phyloP scores from a whole-genome alignment of 2,888 invertebrate genomes.

The Micropterix aruncella region DNA sequence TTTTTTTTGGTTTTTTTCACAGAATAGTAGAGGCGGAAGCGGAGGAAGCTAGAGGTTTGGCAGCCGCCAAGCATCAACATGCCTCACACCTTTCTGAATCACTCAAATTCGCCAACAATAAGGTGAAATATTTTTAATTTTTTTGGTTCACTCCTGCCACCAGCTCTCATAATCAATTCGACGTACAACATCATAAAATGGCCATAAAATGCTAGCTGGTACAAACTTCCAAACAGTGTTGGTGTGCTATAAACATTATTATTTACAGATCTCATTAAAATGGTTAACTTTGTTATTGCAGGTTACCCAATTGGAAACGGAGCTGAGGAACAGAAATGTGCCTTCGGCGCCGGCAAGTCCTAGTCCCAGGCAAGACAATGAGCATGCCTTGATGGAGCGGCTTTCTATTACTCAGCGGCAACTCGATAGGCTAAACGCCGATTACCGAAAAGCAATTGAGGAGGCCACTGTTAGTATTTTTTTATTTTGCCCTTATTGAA shows the following conservation, averaged over 20 bases:
- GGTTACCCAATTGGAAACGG: slow-evolving; percentile 8
- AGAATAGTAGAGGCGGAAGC: background rate
- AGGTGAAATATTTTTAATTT: slow-evolving; percentile 5
- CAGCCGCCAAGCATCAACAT: background rate
- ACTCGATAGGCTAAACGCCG: slow-evolving; percentile 30
- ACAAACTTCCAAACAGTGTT: no score
- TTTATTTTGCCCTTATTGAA: slow-evolving; percentile 1
- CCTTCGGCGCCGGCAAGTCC: slow-evolving; percentile 20
- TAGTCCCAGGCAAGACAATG: slow-evolving; percentile 23
- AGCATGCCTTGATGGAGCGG: slow-evolving; percentile 25
- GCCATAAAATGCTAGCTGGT: no score
- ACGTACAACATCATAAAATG: no score
- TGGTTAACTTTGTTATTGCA: slow-evolving; percentile 2
- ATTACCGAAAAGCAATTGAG: slow-evolving; percentile 30
- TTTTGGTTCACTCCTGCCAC: slow-evolving; percentile 6
- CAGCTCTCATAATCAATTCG: no score
- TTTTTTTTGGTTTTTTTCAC: background rate
- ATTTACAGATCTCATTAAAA: no score
- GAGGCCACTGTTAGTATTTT: slow-evolving; percentile 26
- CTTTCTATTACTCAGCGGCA: slow-evolving; percentile 34
- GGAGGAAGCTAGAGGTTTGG: background rate
- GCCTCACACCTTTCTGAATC: background rate
- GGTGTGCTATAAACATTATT: no score
- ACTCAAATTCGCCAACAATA: slow-evolving; percentile 1
- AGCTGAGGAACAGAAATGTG: slow-evolving; percentile 21